Percentiles rank a stretch among this genome's conserved stretches.
These are phyloP conservation scores for Odontomyia ornata DNA, from an alignment of 2,888 invertebrate genomes.

Conservation along the genomic window DNA sequence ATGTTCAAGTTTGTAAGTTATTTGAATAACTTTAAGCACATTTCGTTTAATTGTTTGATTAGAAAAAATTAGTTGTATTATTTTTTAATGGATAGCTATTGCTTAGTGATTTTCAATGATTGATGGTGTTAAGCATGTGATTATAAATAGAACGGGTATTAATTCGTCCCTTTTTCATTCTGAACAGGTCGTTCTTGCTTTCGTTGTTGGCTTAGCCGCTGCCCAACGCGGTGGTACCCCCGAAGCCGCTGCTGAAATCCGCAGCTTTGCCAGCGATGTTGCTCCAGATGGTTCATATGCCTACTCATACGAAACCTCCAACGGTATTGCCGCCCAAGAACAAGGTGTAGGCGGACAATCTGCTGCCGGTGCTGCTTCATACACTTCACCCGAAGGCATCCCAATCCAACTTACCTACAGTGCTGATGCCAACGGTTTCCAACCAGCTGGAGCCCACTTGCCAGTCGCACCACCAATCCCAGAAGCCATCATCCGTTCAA, in stretches of 20 bases:
- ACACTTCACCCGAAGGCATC: slow-evolving; percentile 68
- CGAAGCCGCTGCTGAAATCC: slow-evolving; percentile 58
- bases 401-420: slow-evolving; percentile 63
- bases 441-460: slow-evolving; percentile 27
- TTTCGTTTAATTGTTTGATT: neutral
- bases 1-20: slow-evolving; percentile 41
- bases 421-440: slow-evolving; percentile 39
- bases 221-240: slow-evolving; percentile 19
- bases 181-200: slow-evolving; percentile 26
- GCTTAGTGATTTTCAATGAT: too few relatives aligned
- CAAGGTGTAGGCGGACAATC: slow-evolving; percentile 65
- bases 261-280: slow-evolving; percentile 56
- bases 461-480: slow-evolving; percentile 33
- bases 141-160: too few relatives aligned
- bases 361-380: slow-evolving; percentile 59
- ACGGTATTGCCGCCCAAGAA: slow-evolving; percentile 70
- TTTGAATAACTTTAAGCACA: neutral
- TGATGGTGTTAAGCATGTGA: neutral
- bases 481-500: slow-evolving; percentile 49
- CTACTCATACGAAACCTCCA: slow-evolving; percentile 67
- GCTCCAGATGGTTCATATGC: slow-evolving; percentile 45
- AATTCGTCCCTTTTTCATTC: too few relatives aligned
- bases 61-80: too few relatives aligned
- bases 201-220: slow-evolving; percentile 36
- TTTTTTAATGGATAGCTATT: too few relatives aligned